Evolutionary conservation across 2,888 invertebrate species (phyloP).

Genomic region (Prosapia bicincta): DNA sequence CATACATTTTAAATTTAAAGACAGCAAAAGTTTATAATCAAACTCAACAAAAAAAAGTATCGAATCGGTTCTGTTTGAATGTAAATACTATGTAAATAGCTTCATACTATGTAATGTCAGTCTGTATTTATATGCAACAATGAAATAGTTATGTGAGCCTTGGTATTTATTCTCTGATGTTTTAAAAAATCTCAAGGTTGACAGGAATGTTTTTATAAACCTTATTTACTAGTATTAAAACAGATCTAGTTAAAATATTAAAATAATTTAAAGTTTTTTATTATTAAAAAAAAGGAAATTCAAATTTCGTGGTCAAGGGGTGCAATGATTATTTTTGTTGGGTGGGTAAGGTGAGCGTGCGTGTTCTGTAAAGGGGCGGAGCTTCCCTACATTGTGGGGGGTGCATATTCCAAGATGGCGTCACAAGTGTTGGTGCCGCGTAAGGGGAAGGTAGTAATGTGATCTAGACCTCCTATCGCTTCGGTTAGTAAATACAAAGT

Average conservation of each 20-base stretch:
- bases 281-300: background rate
- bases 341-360: conserved; percentile 2
- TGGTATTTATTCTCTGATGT: too few species aligned
- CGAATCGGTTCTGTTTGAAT: too few species aligned
- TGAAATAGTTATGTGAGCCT: too few species aligned
- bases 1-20: too few species aligned
- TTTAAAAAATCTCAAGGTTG: too few species aligned
- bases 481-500: background rate
- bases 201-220: background rate
- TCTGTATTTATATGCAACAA: too few species aligned
- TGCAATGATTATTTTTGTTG: background rate
- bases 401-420: conserved; percentile 2
- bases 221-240: background rate
- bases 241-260: background rate
- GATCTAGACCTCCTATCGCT: background rate
- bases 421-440: background rate
- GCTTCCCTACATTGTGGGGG: background rate
- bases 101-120: too few species aligned
- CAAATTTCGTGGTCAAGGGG: background rate
- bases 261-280: background rate
- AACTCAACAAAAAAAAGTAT: too few species aligned
- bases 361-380: background rate
- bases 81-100: too few species aligned
- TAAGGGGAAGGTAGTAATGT: background rate
- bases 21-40: too few species aligned